Evolutionary conservation across 2,888 invertebrate species (phyloP).

Genomic region (Eupithecia subfuscata): DNA sequence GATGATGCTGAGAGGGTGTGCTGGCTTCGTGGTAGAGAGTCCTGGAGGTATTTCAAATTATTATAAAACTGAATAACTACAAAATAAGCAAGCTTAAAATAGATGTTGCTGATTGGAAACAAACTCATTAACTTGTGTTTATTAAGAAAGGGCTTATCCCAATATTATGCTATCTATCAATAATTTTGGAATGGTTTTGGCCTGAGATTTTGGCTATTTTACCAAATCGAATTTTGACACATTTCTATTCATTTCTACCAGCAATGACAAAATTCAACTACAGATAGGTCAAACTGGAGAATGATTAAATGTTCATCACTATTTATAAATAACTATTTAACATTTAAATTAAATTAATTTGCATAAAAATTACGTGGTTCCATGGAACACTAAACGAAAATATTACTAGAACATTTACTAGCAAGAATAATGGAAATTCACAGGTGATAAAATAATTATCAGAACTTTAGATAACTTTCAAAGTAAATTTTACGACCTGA

Average conservation of each 20-base stretch:
- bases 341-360: not conserved
- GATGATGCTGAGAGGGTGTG: conserved; percentile 87
- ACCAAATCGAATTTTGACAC: not conserved
- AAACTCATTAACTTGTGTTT: no score
- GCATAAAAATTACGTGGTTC: not conserved
- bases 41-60: conserved; percentile 60
- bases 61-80: not conserved
- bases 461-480: not conserved
- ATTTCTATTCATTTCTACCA: not conserved
- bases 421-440: not conserved
- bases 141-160: not conserved
- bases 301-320: not conserved
- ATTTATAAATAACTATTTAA: not conserved
- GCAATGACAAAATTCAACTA: not conserved
- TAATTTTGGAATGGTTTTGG: no score
- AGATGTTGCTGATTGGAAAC: no score
- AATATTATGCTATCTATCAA: not conserved
- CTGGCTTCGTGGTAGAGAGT: conserved; percentile 79
- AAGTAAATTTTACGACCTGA: conserved; percentile 6
- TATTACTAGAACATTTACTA: not conserved
- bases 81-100: not conserved
- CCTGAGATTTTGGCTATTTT: not conserved
- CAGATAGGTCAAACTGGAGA: not conserved
- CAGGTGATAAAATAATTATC: not conserved
- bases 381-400: not conserved